Evolutionary conservation across 2,888 invertebrate genomes (phyloP).

Genomic region (Ophonus ardosiacus): DNA sequence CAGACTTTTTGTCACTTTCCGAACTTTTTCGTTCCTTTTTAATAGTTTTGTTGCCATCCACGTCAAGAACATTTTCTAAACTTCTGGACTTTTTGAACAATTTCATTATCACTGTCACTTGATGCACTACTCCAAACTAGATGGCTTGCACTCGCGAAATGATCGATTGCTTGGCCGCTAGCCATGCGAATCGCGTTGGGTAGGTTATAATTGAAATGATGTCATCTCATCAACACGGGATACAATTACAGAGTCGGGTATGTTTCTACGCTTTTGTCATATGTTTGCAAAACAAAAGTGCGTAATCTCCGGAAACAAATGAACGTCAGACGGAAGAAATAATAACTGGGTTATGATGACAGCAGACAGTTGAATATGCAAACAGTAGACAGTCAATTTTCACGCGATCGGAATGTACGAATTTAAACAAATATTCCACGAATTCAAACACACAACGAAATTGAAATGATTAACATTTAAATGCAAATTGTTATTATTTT

Average conservation of each 20-base stretch:
- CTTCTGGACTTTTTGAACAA: conserved; percentile 57
- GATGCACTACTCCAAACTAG: conserved; percentile 2
- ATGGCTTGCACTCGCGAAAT: conserved; percentile 12
- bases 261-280: conserved; percentile 47
- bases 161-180: conserved; percentile 44
- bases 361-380: neutral
- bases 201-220: conserved; percentile 61
- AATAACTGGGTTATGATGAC: conserved; percentile 9
- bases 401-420: neutral
- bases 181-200: conserved; percentile 40
- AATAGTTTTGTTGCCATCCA: conserved; percentile 8
- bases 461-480: neutral
- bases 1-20: conserved; percentile 9
- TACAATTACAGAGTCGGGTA: conserved; percentile 46
- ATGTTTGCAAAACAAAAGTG: conserved; percentile 25
- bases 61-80: conserved; percentile 44
- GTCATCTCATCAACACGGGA: conserved; percentile 54
- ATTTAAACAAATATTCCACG: neutral
- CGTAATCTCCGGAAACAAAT: conserved; percentile 34
- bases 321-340: conserved; percentile 25
- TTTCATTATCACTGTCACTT: conserved; percentile 25
- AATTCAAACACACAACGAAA: neutral
- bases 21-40: conserved; percentile 14
- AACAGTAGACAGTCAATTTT: neutral
- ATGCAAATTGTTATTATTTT: neutral